Evolutionary conservation across 2,888 invertebrate genomes (phyloP).

Genomic region (Rosalia funebris): DNA sequence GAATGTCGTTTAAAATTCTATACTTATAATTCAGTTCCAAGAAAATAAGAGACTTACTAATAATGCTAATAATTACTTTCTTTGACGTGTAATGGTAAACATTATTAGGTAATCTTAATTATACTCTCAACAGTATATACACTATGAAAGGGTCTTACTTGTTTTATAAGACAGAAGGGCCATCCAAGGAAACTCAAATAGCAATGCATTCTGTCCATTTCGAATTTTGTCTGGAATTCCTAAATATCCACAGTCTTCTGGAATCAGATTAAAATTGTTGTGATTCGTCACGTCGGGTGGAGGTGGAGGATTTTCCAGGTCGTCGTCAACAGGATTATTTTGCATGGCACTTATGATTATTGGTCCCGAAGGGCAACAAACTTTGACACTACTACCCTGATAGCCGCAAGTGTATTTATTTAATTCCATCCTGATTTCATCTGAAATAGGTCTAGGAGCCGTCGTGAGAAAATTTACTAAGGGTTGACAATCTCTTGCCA

Average conservation of each 20-base stretch:
- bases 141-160: no score
- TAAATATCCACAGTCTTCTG: slow-evolving; percentile 68
- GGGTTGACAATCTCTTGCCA: slow-evolving; percentile 50
- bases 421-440: slow-evolving; percentile 34
- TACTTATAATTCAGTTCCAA: no score
- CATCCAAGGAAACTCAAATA: slow-evolving; percentile 82
- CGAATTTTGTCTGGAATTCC: slow-evolving; percentile 66
- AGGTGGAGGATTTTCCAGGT: slow-evolving; percentile 1
- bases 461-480: slow-evolving; percentile 42
- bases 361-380: slow-evolving; percentile 66
- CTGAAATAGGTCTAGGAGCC: slow-evolving; percentile 44
- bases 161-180: slow-evolving; percentile 65
- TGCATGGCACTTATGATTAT: slow-evolving; percentile 10
- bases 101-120: no score
- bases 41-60: no score
- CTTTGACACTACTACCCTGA: slow-evolving; percentile 61
- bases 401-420: slow-evolving; percentile 60
- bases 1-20: no score
- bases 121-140: no score
- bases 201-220: slow-evolving; percentile 31
- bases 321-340: background rate
- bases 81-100: no score
- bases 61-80: no score
- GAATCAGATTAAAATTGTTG: slow-evolving; percentile 58
- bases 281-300: slow-evolving; percentile 60